Evolutionary conservation across 2,797 vertebrate genomes (phyloP).

Genomic region (Sus cebifrons): DNA sequence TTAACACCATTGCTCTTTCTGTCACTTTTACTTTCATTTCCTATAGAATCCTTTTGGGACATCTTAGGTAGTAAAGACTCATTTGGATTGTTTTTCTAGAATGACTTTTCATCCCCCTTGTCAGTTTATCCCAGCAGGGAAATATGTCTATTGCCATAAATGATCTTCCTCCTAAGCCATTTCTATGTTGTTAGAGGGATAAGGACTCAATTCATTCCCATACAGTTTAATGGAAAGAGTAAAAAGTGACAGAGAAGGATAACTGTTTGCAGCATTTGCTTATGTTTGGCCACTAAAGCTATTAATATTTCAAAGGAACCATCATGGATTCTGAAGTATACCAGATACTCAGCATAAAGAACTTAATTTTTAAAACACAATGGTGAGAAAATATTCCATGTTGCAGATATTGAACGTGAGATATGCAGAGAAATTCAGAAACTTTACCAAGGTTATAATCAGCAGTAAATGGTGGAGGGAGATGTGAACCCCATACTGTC

Average conservation of each 20-base stretch:
- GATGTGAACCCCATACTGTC: neutral
- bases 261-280: neutral
- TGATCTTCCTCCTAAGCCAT: slow-evolving; percentile 75
- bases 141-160: slow-evolving; percentile 78
- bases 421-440: neutral
- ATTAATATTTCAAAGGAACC: neutral
- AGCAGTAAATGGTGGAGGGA: neutral
- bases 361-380: neutral
- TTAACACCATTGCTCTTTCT: slow-evolving; percentile 86
- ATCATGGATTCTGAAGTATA: neutral
- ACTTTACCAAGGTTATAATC: neutral
- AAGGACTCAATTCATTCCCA: slow-evolving; percentile 54
- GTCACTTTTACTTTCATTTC: slow-evolving; percentile 82
- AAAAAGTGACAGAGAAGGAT: neutral
- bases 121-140: slow-evolving; percentile 77
- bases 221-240: slow-evolving; percentile 58
- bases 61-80: slow-evolving; percentile 73
- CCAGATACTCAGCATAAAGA: neutral
- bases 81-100: slow-evolving; percentile 73
- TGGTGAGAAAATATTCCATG: neutral
- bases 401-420: neutral
- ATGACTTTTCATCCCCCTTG: slow-evolving; percentile 73
- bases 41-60: slow-evolving; percentile 76
- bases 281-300: neutral
- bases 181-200: slow-evolving; percentile 58